These are phyloP conservation scores for Andrena minutula DNA, from an alignment of 2,888 invertebrate genomes.

Conservation along the genomic window DNA sequence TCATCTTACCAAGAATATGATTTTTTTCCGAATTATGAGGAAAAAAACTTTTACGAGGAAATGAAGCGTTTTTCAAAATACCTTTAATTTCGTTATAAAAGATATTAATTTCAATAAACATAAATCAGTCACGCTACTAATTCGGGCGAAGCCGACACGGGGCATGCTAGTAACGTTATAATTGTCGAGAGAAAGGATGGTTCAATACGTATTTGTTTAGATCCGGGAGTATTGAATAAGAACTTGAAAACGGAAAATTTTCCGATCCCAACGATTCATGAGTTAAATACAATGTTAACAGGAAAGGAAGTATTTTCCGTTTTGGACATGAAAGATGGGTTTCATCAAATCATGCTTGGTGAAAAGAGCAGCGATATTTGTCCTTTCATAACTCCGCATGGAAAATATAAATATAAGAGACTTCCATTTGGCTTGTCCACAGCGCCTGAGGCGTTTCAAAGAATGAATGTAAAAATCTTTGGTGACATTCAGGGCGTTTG, in stretches of 20 bases:
- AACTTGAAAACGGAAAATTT: not conserved
- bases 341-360: not conserved
- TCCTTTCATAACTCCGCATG: not conserved
- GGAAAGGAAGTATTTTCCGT: slow-evolving; percentile 1
- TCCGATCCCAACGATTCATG: not conserved
- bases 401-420: not conserved
- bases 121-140: too few relatives aligned
- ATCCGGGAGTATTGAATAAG: too few relatives aligned
- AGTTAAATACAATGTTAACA: not conserved
- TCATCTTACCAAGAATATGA: too few relatives aligned
- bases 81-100: too few relatives aligned
- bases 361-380: not conserved
- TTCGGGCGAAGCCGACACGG: too few relatives aligned
- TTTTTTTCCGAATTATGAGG: too few relatives aligned
- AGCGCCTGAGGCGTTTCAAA: not conserved
- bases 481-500: not conserved
- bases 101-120: too few relatives aligned
- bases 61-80: too few relatives aligned
- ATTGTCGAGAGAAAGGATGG: too few relatives aligned
- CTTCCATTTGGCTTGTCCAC: slow-evolving; percentile 4
- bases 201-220: too few relatives aligned
- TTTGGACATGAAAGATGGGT: not conserved
- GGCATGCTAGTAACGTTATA: too few relatives aligned
- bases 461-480: not conserved
- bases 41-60: too few relatives aligned